Base-by-base conservation (phyloP, 30 jellyfish, hydroid and myxozoan genomes). In the Turritopsis rubra region DNA sequence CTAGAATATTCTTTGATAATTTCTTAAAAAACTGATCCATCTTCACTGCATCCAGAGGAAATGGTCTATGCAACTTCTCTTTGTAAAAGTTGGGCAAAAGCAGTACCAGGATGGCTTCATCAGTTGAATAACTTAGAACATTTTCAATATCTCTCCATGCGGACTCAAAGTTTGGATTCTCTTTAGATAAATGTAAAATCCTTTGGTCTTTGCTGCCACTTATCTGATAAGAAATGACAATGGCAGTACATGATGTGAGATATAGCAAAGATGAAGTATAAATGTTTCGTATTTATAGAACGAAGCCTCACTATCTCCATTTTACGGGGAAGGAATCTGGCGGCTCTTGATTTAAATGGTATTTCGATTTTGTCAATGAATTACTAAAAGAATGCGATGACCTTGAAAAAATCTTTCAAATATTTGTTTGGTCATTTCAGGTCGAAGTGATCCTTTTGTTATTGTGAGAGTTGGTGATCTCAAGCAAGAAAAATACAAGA, bases 391-490 rank as follows among this genome's bases (percentile, higher is more conserved):
- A 41, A 41, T 74, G 77, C 13, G 30, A 68, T 68, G 77, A n/a
- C n/a, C n/a, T n/a, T n/a, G n/a, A n/a, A n/a, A n/a, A n/a, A n/a
- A n/a, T n/a, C n/a, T n/a, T n/a, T n/a, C n/a, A n/a, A n/a, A n/a
- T n/a, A n/a, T n/a, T n/a, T n/a, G n/a, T 41, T 41, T 41, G 60
- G 60, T 41, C 9, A 79, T 60, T 77, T 7, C 75, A 93, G 99
- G 99, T 16, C 88, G 93, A 82, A 93, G 99, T 75, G 99, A 93
- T 71, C 99, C 99, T 31, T 93, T 93, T 83, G 95, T 88, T 0
- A 79, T 86, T 19, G 89, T 93, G 4, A 85, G 94, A 24, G 80
- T 93, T 83, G 98, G 98, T 25, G 93, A 88, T 68, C 85, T 89
- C 1, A 93, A 88, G 83, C 84, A 86, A 66, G 99, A 93, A 53